A percentile compares a stretch with the other conserved stretches of the same genome.
Evolutionary conservation across 2,113 vertebrate genomes (phyloP).

Genomic region (Verasper variegatus): DNA sequence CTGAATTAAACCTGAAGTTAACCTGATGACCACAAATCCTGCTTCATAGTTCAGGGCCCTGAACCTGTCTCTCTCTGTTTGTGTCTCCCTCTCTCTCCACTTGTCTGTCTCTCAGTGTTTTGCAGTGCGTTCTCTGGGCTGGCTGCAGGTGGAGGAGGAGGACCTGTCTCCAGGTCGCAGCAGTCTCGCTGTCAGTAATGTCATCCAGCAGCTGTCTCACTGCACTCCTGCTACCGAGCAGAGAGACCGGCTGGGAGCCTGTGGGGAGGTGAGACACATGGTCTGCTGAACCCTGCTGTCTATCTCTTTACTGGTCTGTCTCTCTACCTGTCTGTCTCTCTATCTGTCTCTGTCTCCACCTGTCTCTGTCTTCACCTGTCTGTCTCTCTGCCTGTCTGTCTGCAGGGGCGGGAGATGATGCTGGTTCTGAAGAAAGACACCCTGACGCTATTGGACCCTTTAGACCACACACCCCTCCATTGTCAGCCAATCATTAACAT

Average conservation of each 20-base stretch:
- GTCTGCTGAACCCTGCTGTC: background rate
- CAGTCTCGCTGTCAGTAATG: conserved; percentile 94
- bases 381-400: background rate
- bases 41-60: too few species aligned
- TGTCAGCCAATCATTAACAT: conserved; percentile 95
- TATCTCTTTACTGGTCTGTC: too few species aligned
- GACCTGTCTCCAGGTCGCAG: conserved; percentile 95
- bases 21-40: too few species aligned
- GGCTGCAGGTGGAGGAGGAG: conserved; percentile 96
- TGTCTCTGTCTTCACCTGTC: background rate
- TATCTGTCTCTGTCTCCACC: background rate
- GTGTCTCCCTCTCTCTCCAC: background rate
- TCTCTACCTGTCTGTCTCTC: background rate
- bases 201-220: conserved; percentile 96
- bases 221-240: conserved; percentile 75
- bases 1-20: too few species aligned
- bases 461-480: conserved; percentile 91
- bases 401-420: conserved; percentile 93
- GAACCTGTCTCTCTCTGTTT: background rate
- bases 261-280: conserved; percentile 86
- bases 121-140: conserved; percentile 93
- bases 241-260: conserved; percentile 81
- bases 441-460: conserved; percentile 91
- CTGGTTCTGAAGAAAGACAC: conserved; percentile 97
- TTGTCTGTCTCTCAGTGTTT: conserved; percentile 85